Evolutionary conservation across 2,113 vertebrate species (phyloP).

Genomic region (Rhabdomys dilectus): DNA sequence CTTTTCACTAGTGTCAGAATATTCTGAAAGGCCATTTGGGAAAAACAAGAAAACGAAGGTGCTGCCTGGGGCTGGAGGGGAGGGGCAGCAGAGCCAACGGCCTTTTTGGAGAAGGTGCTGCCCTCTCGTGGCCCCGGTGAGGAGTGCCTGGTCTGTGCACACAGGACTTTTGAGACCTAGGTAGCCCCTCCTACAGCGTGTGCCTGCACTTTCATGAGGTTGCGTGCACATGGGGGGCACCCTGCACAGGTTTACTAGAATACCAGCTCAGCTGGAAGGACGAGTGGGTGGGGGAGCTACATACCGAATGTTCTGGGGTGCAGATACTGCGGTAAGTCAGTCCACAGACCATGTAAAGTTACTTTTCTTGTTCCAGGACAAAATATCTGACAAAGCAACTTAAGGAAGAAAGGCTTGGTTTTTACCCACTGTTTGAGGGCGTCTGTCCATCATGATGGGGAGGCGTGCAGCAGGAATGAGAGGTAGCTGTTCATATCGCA

Average conservation of each 20-base stretch:
- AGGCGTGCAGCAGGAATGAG: not conserved
- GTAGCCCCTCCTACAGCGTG: no score
- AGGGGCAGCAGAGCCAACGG: fast-evolving
- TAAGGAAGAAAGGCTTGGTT: not conserved
- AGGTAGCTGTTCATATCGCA: not conserved
- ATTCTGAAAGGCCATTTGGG: not conserved
- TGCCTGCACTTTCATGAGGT: not conserved
- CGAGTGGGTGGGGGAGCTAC: not conserved
- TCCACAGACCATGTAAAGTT: not conserved
- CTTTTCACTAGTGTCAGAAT: not conserved
- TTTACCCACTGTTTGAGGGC: not conserved
- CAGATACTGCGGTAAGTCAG: not conserved
- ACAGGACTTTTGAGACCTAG: not conserved
- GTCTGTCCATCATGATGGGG: not conserved
- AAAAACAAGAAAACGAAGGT: not conserved
- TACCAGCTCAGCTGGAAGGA: not conserved
- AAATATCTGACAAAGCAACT: not conserved
- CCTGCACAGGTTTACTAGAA: not conserved
- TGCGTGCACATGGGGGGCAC: not conserved
- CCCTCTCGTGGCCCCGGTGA: conserved; percentile 31
- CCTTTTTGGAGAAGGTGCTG: conserved; percentile 1
- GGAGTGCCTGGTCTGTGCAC: not conserved
- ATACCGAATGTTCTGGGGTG: not conserved
- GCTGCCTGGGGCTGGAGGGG: fast-evolving
- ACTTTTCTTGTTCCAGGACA: not conserved